These are phyloP conservation scores for Novumbra hubbsi DNA, from an alignment of 2,797 vertebrate species.

Conservation along the genomic window DNA sequence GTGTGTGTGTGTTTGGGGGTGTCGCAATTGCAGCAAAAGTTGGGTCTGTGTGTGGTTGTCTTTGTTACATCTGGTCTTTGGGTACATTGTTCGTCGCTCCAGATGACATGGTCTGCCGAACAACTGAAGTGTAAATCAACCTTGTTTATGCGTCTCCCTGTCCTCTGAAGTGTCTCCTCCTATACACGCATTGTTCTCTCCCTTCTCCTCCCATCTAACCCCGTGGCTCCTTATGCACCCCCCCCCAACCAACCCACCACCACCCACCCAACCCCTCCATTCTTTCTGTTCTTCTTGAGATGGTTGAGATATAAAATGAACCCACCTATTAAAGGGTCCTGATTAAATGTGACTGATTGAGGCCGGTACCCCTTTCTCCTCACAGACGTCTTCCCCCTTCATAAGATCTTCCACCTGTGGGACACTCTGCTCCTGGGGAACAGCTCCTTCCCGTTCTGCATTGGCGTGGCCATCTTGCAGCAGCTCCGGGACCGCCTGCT, in stretches of 20 bases:
- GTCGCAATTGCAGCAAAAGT: too few relatives aligned
- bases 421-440: constrained; percentile 95
- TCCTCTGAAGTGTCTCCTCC: not conserved
- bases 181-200: not conserved
- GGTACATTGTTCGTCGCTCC: not conserved
- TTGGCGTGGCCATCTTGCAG: constrained; percentile 96
- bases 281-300: not conserved
- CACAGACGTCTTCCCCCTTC: constrained; percentile 88
- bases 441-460: constrained; percentile 96
- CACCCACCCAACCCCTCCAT: constrained; percentile 9
- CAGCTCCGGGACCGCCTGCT: constrained; percentile 92
- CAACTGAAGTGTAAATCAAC: not conserved
- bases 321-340: not conserved
- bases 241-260: constrained; percentile 15
- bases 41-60: too few relatives aligned
- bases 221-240: constrained; percentile 7
- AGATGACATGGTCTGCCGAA: not conserved
- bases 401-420: constrained; percentile 99
- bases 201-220: not conserved
- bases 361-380: not conserved
- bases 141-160: not conserved
- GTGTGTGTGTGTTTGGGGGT: not conserved
- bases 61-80: not conserved
- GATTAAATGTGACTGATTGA: not conserved
- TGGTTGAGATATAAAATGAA: not conserved